phyloP scores from a whole-genome alignment of 64 coral and sea anemone species.

The Actinia tenebrosa region DNA sequence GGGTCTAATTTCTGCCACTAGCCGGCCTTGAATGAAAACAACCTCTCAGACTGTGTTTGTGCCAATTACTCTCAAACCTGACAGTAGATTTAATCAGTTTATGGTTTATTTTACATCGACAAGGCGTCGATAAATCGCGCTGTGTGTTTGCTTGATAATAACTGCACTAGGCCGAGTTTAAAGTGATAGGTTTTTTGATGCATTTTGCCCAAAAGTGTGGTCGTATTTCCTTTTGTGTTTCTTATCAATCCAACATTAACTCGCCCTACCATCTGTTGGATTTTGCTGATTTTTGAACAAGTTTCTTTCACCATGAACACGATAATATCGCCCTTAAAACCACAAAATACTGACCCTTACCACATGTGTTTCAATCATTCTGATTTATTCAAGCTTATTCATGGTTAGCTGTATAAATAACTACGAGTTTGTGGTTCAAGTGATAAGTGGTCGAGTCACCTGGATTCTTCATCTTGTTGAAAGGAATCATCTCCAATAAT shows the following conservation, averaged over 20 bases:
- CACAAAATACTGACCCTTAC: neutral
- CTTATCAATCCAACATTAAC: neutral
- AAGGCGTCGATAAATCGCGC: neutral
- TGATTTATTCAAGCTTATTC: neutral
- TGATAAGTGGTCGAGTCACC: neutral
- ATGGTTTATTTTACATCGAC: neutral
- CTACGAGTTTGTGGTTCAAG: neutral
- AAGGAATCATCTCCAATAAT: no score
- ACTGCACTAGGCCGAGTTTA: neutral
- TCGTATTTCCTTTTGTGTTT: neutral
- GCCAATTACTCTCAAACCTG: neutral
- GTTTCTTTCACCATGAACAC: neutral
- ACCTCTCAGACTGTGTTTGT: neutral
- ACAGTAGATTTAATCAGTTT: neutral
- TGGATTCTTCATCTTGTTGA: no score
- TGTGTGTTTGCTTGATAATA: neutral
- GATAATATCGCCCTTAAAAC: neutral
- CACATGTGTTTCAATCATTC: neutral
- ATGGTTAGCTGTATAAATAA: neutral
- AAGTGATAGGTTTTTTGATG: neutral
- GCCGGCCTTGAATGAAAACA: no score
- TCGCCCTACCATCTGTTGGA: neutral
- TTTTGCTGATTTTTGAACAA: neutral
- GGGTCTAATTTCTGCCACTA: no score
- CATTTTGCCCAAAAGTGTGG: neutral